A percentile compares a stretch with the other conserved stretches of the same genome.
These are phyloP conservation scores for Aspidiotus rigidus DNA, from an alignment of 2,888 invertebrate species.

Conservation along the genomic window DNA sequence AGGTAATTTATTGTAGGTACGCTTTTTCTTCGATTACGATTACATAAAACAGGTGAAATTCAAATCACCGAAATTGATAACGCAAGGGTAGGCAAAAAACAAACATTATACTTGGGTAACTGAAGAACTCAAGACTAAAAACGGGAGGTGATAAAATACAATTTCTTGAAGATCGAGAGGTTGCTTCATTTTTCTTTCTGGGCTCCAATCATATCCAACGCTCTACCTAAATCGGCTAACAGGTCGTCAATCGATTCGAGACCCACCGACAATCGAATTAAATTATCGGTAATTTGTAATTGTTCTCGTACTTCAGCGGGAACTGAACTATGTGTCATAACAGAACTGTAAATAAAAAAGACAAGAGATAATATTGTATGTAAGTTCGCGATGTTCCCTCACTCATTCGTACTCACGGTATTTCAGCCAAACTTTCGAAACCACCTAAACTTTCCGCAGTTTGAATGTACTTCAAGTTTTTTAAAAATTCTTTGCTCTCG, in stretches of 20 bases:
- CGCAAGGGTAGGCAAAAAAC: too few relatives aligned
- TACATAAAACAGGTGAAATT: too few relatives aligned
- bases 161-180: too few relatives aligned
- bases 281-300: constrained; percentile 72
- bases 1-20: too few relatives aligned
- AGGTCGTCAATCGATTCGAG: constrained; percentile 80
- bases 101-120: too few relatives aligned
- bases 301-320: constrained; percentile 60
- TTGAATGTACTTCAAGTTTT: constrained; percentile 66
- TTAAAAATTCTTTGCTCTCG: constrained; percentile 64
- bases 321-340: constrained; percentile 94
- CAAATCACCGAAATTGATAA: too few relatives aligned
- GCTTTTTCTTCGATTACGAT: too few relatives aligned
- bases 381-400: too few relatives aligned
- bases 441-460: constrained; percentile 93
- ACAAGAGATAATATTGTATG: not conserved
- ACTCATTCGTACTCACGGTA: constrained; percentile 62
- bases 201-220: constrained; percentile 41
- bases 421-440: constrained; percentile 85
- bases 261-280: constrained; percentile 83
- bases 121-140: too few relatives aligned
- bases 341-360: constrained; percentile 46
- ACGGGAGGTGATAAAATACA: too few relatives aligned
- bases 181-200: too few relatives aligned
- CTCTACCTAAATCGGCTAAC: constrained; percentile 71